These are phyloP conservation scores for Eretmochelys imbricata DNA, from an alignment of 2,113 vertebrate species.

Conservation along the genomic window DNA sequence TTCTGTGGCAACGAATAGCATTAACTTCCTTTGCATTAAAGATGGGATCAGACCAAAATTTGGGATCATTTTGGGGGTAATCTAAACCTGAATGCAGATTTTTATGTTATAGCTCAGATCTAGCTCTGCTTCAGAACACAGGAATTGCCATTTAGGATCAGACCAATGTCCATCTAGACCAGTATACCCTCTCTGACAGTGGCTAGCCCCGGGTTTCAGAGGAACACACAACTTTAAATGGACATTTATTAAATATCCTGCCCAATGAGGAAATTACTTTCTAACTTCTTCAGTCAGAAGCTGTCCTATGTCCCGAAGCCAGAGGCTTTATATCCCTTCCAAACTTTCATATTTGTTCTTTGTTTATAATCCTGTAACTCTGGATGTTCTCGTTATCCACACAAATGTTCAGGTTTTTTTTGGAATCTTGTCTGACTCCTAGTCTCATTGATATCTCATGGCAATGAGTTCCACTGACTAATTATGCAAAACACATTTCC, in stretches of 20 bases:
- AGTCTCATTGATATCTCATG: too few relatives aligned
- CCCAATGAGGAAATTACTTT: neutral
- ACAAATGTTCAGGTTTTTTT: too few relatives aligned
- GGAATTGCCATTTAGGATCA: neutral
- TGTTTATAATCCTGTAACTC: too few relatives aligned
- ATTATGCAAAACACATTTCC: neutral
- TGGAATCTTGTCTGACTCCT: too few relatives aligned
- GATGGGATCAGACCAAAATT: neutral
- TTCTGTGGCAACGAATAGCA: neutral
- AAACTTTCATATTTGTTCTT: too few relatives aligned
- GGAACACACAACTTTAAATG: neutral
- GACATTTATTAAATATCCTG: accelerated
- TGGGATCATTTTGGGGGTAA: neutral
- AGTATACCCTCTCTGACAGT: neutral
- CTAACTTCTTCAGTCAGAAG: neutral
- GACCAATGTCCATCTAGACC: neutral
- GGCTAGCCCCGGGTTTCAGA: neutral
- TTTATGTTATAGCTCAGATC: neutral
- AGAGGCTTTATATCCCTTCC: too few relatives aligned
- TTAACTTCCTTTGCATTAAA: neutral
- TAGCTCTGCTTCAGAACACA: neutral
- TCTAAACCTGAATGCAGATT: neutral
- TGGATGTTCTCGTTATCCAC: too few relatives aligned
- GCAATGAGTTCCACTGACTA: too few relatives aligned
- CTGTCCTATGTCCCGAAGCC: neutral